Percentiles rank a stretch among this genome's conserved stretches.
Conservation (phyloP, 2,888 invertebrate species). For the Sinelater perroti region DNA sequence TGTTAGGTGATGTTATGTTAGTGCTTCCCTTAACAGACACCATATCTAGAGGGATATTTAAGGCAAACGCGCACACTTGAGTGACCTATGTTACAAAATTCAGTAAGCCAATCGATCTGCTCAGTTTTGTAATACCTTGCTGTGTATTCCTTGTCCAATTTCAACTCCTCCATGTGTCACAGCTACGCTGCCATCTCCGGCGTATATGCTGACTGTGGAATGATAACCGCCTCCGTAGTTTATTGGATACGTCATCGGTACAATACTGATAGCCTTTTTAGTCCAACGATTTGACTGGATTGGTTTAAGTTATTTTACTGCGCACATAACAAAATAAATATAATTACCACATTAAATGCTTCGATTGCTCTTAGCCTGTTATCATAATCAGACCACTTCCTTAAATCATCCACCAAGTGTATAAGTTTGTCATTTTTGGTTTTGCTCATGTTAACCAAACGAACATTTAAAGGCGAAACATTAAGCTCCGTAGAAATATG, state of each 20-base stretch:
- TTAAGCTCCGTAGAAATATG: slow-evolving; percentile 67
- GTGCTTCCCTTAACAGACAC: slow-evolving; percentile 73
- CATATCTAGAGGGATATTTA: slow-evolving; percentile 75
- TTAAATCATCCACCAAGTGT: slow-evolving; percentile 56
- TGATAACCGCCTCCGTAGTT: slow-evolving; percentile 63
- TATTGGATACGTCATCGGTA: slow-evolving; percentile 74
- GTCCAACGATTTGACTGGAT: slow-evolving; percentile 89
- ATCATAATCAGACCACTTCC: background rate
- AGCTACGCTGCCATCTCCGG: slow-evolving; percentile 75
- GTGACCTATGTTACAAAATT: no score
- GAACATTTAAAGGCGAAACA: slow-evolving; percentile 68
- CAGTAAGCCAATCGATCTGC: no score
- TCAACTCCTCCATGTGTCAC: no score
- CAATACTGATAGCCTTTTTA: slow-evolving; percentile 75
- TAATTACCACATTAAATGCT: slow-evolving; percentile 66
- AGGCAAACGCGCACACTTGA: slow-evolving; percentile 76
- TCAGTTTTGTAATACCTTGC: slow-evolving; percentile 71
- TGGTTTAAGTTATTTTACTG: no score
- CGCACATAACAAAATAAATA: no score
- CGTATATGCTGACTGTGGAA: slow-evolving; percentile 73
- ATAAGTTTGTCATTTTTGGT: slow-evolving; percentile 31
- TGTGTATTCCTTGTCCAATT: no score
- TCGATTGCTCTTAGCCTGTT: slow-evolving; percentile 58
- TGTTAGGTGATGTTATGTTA: slow-evolving; percentile 72
- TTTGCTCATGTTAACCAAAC: slow-evolving; percentile 63